Percentiles rank a stretch among this genome's conserved stretches.
Conservation (phyloP, 2,113 vertebrate species). For the Sceloporus undulatus region DNA sequence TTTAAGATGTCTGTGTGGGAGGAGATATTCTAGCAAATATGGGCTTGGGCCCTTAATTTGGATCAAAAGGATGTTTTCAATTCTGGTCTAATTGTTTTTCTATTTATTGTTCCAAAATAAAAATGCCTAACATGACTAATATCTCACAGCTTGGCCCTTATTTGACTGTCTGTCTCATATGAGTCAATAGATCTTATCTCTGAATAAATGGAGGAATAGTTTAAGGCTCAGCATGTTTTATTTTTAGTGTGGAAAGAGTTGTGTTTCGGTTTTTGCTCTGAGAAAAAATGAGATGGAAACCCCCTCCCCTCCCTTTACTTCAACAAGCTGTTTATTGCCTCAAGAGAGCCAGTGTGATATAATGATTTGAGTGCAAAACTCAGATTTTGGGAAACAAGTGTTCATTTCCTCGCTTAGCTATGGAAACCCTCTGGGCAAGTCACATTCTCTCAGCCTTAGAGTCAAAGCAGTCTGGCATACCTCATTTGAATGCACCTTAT, state of each 20-base stretch:
- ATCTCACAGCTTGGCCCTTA: too few relatives aligned
- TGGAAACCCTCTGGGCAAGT: background rate
- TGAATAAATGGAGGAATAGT: background rate
- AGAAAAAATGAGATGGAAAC: background rate
- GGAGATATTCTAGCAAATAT: too few relatives aligned
- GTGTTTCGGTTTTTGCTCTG: background rate
- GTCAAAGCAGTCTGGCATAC: too few relatives aligned
- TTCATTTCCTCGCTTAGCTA: background rate
- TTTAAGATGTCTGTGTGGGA: too few relatives aligned
- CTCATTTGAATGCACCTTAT: too few relatives aligned
- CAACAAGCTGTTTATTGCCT: background rate
- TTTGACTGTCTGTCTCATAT: too few relatives aligned
- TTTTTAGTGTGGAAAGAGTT: background rate
- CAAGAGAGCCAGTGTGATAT: background rate
- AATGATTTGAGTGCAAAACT: background rate
- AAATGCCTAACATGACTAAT: background rate
- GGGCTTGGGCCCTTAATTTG: too few relatives aligned
- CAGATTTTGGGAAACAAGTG: background rate
- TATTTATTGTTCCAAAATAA: background rate
- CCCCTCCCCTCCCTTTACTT: background rate
- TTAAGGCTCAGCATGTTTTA: background rate
- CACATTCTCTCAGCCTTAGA: background rate
- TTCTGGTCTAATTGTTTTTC: too few relatives aligned
- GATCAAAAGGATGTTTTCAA: too few relatives aligned
- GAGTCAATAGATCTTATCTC: background rate